phyloP scores from a whole-genome alignment of 2,888 invertebrate genomes.

The Lasioglossum lativentre region DNA sequence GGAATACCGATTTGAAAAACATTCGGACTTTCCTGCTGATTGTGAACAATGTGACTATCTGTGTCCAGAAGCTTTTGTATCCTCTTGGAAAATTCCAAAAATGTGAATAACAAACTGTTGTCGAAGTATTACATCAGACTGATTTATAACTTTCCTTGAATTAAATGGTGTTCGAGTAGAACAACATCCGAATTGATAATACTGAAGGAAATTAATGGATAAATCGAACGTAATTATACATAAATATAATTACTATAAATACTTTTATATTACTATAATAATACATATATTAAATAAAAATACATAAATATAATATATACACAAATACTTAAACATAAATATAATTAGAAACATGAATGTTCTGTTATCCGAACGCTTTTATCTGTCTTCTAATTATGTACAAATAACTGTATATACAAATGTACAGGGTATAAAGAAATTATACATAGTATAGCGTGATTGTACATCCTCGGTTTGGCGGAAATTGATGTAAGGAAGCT shows the following conservation, averaged over 20 bases:
- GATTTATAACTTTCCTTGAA: neutral
- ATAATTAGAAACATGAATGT: neutral
- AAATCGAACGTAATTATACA: too few relatives aligned
- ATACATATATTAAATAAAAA: too few relatives aligned
- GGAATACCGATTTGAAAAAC: constrained; percentile 58
- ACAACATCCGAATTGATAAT: neutral
- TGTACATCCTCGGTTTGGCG: too few relatives aligned
- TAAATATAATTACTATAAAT: too few relatives aligned
- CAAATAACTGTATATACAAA: too few relatives aligned
- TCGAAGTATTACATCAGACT: neutral
- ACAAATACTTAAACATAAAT: too few relatives aligned
- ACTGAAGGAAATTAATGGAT: too few relatives aligned
- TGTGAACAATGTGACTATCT: neutral
- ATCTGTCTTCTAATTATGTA: neutral
- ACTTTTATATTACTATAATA: too few relatives aligned
- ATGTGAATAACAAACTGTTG: neutral
- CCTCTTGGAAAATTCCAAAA: neutral
- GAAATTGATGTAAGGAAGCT: too few relatives aligned
- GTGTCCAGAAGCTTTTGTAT: neutral
- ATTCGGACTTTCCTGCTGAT: constrained; percentile 23
- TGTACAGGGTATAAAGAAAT: neutral
- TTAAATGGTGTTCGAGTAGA: neutral
- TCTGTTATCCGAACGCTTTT: neutral
- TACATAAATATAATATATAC: too few relatives aligned
- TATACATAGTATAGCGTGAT: too few relatives aligned